Evolutionary conservation across 2,113 vertebrate species (phyloP).

Genomic region (Lepisosteus osseus): DNA sequence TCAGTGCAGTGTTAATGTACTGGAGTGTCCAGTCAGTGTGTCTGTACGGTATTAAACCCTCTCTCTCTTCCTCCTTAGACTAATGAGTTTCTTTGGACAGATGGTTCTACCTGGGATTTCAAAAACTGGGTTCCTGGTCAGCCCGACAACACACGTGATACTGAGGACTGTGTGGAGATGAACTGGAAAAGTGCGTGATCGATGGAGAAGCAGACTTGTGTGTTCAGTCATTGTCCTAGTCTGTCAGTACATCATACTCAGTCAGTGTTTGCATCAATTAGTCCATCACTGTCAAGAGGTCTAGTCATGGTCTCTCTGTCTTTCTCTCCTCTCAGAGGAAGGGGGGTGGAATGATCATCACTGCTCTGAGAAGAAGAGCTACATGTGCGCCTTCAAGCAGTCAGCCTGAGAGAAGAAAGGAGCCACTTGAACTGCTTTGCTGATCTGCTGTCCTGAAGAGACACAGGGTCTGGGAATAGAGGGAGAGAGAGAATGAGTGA

Average conservation of each 20-base stretch:
- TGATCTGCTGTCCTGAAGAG: no score
- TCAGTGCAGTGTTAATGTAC: no score
- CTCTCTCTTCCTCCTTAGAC: conserved; percentile 4
- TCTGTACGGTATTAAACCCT: no score
- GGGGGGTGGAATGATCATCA: conserved; percentile 15
- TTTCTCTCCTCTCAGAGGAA: neutral
- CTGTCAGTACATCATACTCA: no score
- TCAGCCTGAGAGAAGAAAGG: neutral
- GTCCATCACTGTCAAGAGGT: neutral
- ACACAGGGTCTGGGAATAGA: no score
- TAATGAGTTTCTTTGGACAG: conserved; percentile 7
- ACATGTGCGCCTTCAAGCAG: conserved; percentile 10
- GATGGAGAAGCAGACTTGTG: no score
- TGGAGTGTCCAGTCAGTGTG: no score
- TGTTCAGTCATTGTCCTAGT: no score
- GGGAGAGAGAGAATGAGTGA: no score
- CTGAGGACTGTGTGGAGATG: conserved; percentile 18
- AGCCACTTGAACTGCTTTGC: no score
- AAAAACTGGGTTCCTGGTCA: conserved; percentile 2
- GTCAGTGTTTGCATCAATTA: neutral
- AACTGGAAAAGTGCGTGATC: conserved; percentile 13
- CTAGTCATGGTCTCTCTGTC: neutral
- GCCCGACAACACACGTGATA: neutral
- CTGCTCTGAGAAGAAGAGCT: conserved; percentile 1
- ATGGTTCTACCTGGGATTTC: conserved; percentile 10